These are phyloP conservation scores for Hemibagrus guttatus DNA, from an alignment of 2,797 vertebrate genomes.

Conservation along the genomic window DNA sequence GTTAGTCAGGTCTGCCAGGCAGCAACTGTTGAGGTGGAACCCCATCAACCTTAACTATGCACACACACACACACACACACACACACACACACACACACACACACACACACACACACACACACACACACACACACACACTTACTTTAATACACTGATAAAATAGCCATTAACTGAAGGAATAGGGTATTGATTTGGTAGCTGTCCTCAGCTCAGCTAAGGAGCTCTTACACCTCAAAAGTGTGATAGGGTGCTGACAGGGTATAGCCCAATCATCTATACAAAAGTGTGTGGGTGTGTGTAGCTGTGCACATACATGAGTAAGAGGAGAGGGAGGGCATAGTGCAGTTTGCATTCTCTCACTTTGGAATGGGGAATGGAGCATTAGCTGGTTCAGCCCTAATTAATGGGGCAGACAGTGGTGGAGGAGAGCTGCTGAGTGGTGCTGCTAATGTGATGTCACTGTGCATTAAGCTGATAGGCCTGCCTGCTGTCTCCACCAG, in stretches of 20 bases:
- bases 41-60: conserved; percentile 14
- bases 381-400: conserved; percentile 69
- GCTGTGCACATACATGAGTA: conserved; percentile 22
- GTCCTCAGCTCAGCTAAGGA: conserved; percentile 50
- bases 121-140: conserved; percentile 19
- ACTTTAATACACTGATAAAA: conserved; percentile 63
- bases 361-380: conserved; percentile 51
- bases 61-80: not conserved
- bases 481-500: conserved; percentile 46
- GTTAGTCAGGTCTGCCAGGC: conserved; percentile 51
- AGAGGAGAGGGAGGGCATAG: conserved; percentile 42
- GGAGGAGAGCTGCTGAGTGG: conserved; percentile 63
- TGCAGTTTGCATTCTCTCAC: conserved; percentile 65
- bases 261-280: conserved; percentile 34
- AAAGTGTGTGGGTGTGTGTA: conserved; percentile 41
- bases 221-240: conserved; percentile 47
- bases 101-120: not conserved
- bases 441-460: conserved; percentile 75
- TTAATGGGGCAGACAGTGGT: conserved; percentile 66
- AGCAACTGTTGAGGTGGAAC: conserved; percentile 45
- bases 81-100: conserved; percentile 21
- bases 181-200: conserved; percentile 63
- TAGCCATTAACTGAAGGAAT: conserved; percentile 60
- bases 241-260: conserved; percentile 51
- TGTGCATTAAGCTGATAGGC: conserved; percentile 71